Conservation (phyloP, 2,888 invertebrate species). For the Apodemia duryi region DNA sequence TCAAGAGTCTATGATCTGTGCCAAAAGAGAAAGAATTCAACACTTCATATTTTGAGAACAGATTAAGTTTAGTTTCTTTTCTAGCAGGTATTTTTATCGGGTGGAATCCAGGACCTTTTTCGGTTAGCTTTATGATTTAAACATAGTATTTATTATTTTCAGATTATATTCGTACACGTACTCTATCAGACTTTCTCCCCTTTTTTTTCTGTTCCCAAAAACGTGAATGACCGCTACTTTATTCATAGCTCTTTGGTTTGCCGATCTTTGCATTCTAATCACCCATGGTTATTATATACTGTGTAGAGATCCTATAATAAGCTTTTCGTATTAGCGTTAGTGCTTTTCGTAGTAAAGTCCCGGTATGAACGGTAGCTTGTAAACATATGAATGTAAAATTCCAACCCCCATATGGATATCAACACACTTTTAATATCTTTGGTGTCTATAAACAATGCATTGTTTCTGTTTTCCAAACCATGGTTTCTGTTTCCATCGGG, state of each 20-base stretch:
- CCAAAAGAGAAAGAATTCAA: no score
- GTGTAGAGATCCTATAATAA: background rate
- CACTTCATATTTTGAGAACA: no score
- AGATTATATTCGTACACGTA: constrained; percentile 25
- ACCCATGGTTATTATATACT: background rate
- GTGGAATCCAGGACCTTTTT: constrained; percentile 24
- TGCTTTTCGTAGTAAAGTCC: no score
- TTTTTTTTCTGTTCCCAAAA: background rate
- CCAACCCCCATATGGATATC: no score
- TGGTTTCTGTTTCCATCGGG: no score
- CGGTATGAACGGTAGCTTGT: no score
- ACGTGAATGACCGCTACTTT: background rate
- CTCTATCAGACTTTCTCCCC: constrained; percentile 18
- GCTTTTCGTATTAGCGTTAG: background rate
- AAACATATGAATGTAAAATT: no score
- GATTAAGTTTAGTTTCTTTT: constrained; percentile 21
- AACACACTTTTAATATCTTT: no score
- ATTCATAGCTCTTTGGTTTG: background rate
- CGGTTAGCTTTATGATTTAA: constrained; percentile 12
- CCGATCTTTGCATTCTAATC: constrained; percentile 13
- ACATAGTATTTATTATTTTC: constrained; percentile 25
- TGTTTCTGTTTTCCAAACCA: no score
- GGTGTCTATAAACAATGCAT: no score
- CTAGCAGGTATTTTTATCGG: constrained; percentile 18
- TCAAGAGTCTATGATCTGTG: no score